Conservation (phyloP, 2,113 vertebrate species). For the Apteryx owenii region DNA sequence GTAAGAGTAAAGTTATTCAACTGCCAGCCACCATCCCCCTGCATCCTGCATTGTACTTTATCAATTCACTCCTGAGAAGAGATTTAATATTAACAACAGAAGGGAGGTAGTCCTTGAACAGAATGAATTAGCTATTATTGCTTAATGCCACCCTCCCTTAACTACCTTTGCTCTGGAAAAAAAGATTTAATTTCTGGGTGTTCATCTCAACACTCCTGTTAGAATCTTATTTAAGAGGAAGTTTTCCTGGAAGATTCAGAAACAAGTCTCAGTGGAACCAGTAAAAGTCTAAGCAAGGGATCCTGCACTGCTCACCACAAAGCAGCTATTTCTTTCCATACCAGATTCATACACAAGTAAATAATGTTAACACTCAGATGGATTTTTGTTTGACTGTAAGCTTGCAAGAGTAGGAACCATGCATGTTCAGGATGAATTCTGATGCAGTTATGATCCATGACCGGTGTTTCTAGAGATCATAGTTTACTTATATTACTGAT, state of each 20-base stretch:
- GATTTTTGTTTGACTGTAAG: not conserved
- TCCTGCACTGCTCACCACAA: not conserved
- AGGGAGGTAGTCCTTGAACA: constrained; percentile 20
- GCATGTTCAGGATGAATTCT: not conserved
- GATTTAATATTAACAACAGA: constrained; percentile 56
- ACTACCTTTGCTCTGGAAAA: not conserved
- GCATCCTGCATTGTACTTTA: not conserved
- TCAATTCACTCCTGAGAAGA: not conserved
- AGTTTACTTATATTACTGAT: not conserved
- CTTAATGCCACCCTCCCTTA: not conserved
- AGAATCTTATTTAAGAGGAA: not conserved
- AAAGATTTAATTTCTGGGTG: not conserved
- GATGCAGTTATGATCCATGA: not conserved
- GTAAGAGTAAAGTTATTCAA: not conserved
- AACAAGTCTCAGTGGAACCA: not conserved
- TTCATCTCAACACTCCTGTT: not conserved
- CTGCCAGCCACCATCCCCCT: not conserved
- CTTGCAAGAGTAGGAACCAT: not conserved
- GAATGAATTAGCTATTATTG: not conserved
- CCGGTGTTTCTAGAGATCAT: not conserved
- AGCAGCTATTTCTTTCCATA: not conserved
- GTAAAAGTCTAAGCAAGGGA: not conserved
- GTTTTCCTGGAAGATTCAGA: not conserved
- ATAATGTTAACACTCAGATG: not conserved
- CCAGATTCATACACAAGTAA: not conserved